Conservation (phyloP, 1,140 invertebrate species). For the Ectropis grisescens region DNA sequence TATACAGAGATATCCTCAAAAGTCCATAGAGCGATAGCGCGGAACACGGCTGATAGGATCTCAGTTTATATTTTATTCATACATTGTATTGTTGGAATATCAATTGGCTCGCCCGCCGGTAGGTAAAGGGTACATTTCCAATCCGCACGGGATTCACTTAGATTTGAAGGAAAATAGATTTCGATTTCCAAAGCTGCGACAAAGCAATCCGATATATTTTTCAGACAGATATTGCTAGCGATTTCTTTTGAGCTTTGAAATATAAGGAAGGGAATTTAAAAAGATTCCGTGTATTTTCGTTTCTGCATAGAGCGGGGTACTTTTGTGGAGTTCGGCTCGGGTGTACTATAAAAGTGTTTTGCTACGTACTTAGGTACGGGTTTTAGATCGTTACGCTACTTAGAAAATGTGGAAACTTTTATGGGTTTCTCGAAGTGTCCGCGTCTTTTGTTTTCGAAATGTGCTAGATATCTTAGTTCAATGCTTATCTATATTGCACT, state of each 20-base stretch:
- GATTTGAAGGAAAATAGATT: conserved; percentile 71
- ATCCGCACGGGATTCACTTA: conserved; percentile 70
- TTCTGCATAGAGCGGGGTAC: conserved; percentile 11
- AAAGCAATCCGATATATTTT: conserved; percentile 71
- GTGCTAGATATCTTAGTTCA: too few relatives aligned
- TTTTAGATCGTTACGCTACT: neutral
- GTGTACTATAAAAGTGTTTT: too few relatives aligned
- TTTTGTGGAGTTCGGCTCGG: neutral
- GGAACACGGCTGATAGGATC: conserved; percentile 58
- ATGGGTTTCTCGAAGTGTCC: neutral
- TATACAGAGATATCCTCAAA: too few relatives aligned
- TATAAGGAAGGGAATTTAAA: conserved; percentile 60
- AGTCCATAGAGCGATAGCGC: conserved; percentile 45
- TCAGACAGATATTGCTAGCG: conserved; percentile 70
- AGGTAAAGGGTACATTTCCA: conserved; percentile 70
- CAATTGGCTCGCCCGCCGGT: conserved; percentile 68
- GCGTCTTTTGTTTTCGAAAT: too few relatives aligned
- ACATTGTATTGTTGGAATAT: conserved; percentile 70
- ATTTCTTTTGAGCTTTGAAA: conserved; percentile 70
- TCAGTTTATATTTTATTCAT: conserved; percentile 70
- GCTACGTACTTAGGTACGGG: too few relatives aligned
- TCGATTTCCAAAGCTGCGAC: conserved; percentile 69
- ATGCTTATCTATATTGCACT: too few relatives aligned
- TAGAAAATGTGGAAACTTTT: conserved; percentile 4
- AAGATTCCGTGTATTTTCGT: conserved; percentile 42